These are phyloP conservation scores for Taxidea taxus DNA, from an alignment of 2,113 vertebrate species.

Conservation along the genomic window DNA sequence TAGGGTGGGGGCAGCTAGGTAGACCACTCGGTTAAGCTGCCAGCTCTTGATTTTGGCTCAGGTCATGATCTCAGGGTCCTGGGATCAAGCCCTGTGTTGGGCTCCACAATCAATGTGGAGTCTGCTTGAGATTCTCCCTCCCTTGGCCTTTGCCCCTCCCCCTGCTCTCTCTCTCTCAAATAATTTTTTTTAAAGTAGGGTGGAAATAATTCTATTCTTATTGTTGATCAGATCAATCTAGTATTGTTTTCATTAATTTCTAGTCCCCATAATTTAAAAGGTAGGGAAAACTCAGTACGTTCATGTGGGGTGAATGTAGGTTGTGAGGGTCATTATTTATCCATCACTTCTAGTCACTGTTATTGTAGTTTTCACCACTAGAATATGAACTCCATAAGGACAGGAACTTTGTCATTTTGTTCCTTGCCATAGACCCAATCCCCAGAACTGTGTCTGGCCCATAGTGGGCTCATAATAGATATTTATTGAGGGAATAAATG, in stretches of 20 bases:
- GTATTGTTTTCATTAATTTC: not conserved
- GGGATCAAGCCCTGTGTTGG: not conserved
- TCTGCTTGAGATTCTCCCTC: too few relatives aligned
- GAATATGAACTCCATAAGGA: not conserved
- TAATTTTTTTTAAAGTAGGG: not conserved
- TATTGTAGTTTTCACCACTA: not conserved
- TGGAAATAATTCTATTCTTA: not conserved
- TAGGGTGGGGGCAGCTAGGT: not conserved
- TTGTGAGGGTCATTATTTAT: not conserved
- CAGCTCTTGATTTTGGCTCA: not conserved
- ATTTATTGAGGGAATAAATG: not conserved
- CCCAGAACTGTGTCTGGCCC: not conserved
- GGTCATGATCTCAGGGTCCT: not conserved
- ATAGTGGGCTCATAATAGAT: not conserved
- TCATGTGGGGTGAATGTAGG: not conserved
- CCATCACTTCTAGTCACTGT: not conserved
- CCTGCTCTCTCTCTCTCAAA: too few relatives aligned
- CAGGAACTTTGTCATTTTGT: not conserved
- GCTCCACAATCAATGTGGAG: too few relatives aligned
- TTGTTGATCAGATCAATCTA: not conserved
- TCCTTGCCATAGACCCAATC: not conserved
- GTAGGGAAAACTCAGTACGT: not conserved
- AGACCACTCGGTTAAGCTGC: not conserved
- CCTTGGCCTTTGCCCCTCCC: too few relatives aligned
- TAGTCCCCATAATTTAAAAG: not conserved